These are phyloP conservation scores for Habrosyne pyritoides DNA, from an alignment of 2,888 invertebrate species.

Conservation along the genomic window DNA sequence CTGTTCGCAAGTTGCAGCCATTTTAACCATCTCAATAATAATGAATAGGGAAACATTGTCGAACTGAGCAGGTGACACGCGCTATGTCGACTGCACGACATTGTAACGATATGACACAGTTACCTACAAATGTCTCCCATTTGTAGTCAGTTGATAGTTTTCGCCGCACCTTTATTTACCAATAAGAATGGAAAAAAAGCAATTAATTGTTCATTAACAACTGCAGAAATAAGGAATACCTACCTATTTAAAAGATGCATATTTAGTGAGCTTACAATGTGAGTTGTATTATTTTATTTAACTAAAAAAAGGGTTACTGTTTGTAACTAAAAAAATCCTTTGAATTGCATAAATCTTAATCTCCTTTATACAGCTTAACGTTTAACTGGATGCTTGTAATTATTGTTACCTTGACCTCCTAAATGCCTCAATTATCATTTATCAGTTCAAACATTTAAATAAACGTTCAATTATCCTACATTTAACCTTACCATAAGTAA, in stretches of 20 bases:
- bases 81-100: slow-evolving; percentile 18
- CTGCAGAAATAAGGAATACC: too few species aligned
- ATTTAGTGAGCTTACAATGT: too few species aligned
- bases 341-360: not conserved
- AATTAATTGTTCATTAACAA: too few species aligned
- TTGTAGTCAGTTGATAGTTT: not conserved
- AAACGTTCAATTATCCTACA: not conserved
- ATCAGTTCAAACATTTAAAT: not conserved
- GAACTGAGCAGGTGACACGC: slow-evolving; percentile 38
- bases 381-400: not conserved
- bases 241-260: too few species aligned
- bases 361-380: not conserved
- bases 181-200: too few species aligned
- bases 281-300: too few species aligned
- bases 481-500: not conserved
- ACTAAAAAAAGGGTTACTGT: too few species aligned
- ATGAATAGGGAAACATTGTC: slow-evolving; percentile 49
- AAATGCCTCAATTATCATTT: too few species aligned
- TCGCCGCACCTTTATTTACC: too few species aligned
- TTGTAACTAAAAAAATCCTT: too few species aligned
- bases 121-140: not conserved
- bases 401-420: not conserved
- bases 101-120: slow-evolving; percentile 14
- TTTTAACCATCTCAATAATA: slow-evolving; percentile 39
- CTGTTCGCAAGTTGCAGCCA: slow-evolving; percentile 29